Evolutionary conservation across 2,888 invertebrate species (phyloP).

Genomic region (Ceraclea dissimilis): DNA sequence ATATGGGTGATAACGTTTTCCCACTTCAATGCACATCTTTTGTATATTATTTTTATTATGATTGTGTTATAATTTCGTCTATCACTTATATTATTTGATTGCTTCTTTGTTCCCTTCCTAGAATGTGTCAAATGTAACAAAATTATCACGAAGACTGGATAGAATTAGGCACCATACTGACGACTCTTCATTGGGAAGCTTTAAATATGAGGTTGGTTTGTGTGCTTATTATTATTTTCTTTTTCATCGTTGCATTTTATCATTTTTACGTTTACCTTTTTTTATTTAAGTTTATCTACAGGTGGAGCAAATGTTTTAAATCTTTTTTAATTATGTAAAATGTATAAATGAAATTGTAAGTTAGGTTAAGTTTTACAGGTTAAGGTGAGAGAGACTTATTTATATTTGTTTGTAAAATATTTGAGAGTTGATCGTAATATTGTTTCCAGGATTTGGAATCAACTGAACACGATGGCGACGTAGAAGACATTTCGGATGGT

Average conservation of each 20-base stretch:
- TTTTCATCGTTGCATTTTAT: conserved; percentile 27
- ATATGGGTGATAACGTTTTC: no score
- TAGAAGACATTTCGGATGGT: conserved; percentile 80
- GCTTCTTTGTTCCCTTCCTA: conserved; percentile 12
- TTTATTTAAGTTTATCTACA: no score
- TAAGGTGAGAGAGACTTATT: no score
- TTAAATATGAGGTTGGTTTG: conserved; percentile 54
- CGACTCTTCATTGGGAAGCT: conserved; percentile 62
- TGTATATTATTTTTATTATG: conserved; percentile 8
- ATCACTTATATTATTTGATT: conserved; percentile 13
- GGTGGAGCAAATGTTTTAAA: no score
- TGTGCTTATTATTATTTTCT: not conserved
- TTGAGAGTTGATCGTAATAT: not conserved
- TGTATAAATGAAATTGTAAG: no score
- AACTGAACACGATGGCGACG: conserved; percentile 79
- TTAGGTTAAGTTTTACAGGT: no score
- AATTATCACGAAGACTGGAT: conserved; percentile 37
- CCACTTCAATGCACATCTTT: no score
- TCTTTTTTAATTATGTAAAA: no score
- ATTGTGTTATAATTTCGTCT: conserved; percentile 13
- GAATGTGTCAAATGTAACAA: conserved; percentile 33
- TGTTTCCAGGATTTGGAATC: conserved; percentile 53
- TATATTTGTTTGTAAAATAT: conserved; percentile 18
- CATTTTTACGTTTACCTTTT: conserved; percentile 20
- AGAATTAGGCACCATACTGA: conserved; percentile 58